Evolutionary conservation across 2,113 vertebrate genomes (phyloP).

Genomic region (Buteo buteo): DNA sequence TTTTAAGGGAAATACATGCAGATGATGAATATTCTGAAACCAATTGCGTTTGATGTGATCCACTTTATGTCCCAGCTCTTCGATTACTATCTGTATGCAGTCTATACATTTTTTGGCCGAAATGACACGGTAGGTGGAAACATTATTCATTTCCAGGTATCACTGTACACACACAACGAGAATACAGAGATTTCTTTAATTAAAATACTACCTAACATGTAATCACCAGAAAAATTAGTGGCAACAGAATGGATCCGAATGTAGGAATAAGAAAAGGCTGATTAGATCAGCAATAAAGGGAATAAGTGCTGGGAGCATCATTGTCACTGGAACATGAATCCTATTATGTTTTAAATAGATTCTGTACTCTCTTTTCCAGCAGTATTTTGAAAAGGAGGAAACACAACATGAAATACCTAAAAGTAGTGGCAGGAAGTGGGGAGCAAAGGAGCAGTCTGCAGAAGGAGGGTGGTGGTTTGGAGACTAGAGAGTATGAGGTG

Average conservation of each 20-base stretch:
- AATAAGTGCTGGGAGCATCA: background rate
- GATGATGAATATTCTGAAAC: constrained; percentile 99
- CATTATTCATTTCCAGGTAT: background rate
- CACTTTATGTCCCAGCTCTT: constrained; percentile 99
- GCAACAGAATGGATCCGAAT: background rate
- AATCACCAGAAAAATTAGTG: background rate
- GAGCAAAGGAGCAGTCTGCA: background rate
- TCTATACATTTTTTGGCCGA: constrained; percentile 97
- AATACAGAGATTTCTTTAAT: background rate
- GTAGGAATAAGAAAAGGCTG: background rate
- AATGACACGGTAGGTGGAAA: constrained; percentile 88
- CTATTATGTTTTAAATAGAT: background rate
- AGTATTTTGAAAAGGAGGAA: background rate
- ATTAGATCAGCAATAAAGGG: background rate
- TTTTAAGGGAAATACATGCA: constrained; percentile 96
- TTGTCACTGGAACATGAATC: background rate
- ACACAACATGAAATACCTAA: background rate
- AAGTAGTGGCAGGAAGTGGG: background rate
- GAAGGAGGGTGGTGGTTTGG: background rate
- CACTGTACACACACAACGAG: background rate
- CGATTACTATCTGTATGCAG: constrained; percentile 96
- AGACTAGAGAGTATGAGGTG: background rate
- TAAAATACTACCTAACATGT: background rate
- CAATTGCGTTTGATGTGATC: constrained; percentile 98
- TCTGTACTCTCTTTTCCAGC: background rate